Evolutionary conservation across 2,888 invertebrate genomes (phyloP).

Genomic region (Caenorhabditis wallacei): DNA sequence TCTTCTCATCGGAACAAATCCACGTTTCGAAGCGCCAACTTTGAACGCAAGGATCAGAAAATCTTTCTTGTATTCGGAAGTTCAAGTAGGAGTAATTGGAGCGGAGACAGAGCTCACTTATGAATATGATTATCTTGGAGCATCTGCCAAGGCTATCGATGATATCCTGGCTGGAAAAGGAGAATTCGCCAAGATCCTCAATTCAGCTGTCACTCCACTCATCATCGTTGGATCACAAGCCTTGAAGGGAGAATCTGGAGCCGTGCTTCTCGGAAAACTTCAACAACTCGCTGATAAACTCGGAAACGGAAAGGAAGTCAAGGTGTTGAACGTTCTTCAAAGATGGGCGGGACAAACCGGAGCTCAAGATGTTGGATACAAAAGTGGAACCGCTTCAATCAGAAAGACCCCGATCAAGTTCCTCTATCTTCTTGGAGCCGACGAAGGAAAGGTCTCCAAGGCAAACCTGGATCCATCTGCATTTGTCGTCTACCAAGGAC

Average conservation of each 20-base stretch:
- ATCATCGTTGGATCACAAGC: conserved; percentile 94
- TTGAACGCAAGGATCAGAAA: conserved; percentile 96
- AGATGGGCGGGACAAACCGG: conserved; percentile 91
- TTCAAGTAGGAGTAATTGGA: conserved; percentile 91
- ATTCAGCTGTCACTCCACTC: conserved; percentile 90
- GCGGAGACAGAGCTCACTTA: conserved; percentile 94
- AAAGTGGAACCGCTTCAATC: conserved; percentile 69
- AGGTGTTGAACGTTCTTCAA: conserved; percentile 95
- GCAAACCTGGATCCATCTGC: conserved; percentile 90
- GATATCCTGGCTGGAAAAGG: conserved; percentile 89
- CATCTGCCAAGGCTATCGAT: conserved; percentile 88
- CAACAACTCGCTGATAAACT: conserved; percentile 72
- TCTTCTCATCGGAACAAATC: conserved; percentile 95
- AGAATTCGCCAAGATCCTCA: conserved; percentile 82
- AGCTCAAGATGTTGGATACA: conserved; percentile 95
- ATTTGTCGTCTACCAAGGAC: conserved; percentile 92
- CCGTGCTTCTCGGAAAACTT: conserved; percentile 86
- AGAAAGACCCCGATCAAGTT: conserved; percentile 86
- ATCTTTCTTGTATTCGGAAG: conserved; percentile 94
- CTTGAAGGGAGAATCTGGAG: conserved; percentile 89
- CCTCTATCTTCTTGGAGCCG: conserved; percentile 95
- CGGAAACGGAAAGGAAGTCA: conserved; percentile 61
- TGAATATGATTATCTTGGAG: conserved; percentile 93
- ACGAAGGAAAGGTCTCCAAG: conserved; percentile 89
- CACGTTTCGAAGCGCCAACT: conserved; percentile 96